Percentiles rank a stretch among this genome's conserved stretches.
phyloP scores from a whole-genome alignment of 2,113 vertebrate species.

The Bos taurus region DNA sequence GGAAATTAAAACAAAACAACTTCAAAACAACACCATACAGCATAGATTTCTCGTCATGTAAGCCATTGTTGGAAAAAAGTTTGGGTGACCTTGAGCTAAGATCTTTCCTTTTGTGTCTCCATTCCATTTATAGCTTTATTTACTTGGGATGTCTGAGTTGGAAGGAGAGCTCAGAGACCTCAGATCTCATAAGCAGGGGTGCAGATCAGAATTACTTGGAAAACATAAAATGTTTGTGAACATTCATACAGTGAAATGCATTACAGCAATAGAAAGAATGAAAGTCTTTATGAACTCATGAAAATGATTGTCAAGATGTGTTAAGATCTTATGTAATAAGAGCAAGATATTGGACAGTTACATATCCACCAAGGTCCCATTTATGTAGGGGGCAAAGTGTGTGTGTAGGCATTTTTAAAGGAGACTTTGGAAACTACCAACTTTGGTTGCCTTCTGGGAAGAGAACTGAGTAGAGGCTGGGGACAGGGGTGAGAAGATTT shows the following conservation, averaged over 20 bases:
- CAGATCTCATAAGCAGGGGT: not conserved
- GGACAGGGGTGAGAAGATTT: not conserved
- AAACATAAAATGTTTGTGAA: not conserved
- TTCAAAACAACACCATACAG: not conserved
- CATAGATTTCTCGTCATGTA: not conserved
- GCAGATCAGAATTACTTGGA: not conserved
- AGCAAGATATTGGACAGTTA: not conserved
- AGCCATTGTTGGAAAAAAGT: not conserved
- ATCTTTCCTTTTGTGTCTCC: not conserved
- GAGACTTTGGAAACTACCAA: not conserved
- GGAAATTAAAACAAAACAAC: not conserved
- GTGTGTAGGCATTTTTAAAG: not conserved
- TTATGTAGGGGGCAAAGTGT: not conserved
- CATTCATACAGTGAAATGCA: not conserved
- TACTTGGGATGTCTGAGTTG: not conserved
- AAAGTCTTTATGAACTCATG: not conserved
- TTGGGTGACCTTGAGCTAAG: not conserved
- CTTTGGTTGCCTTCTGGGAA: not conserved
- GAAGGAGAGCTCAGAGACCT: not conserved
- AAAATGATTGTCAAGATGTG: not conserved
- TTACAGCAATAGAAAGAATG: not conserved
- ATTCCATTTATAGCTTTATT: constrained; percentile 2
- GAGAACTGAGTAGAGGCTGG: not conserved
- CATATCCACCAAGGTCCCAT: not conserved
- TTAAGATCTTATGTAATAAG: not conserved